Conservation (phyloP, 2,113 vertebrate species). For the Coreoperca whiteheadi region DNA sequence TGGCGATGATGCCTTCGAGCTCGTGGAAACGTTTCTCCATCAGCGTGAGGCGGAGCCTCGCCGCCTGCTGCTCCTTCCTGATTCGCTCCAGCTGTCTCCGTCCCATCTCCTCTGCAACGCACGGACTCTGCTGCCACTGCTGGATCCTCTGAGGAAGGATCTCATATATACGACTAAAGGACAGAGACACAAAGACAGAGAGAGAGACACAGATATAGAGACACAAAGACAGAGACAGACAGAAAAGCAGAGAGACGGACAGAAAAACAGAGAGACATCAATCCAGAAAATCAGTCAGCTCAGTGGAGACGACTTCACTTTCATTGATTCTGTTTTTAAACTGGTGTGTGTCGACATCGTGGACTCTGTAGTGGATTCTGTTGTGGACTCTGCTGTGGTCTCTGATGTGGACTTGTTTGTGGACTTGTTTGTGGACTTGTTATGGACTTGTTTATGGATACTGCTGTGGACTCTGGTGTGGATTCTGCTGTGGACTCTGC, state of each 20-base stretch:
- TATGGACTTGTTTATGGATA: no score
- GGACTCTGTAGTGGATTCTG: no score
- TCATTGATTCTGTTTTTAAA: no score
- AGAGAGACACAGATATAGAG: no score
- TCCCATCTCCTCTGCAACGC: conserved; percentile 93
- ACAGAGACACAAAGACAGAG: not conserved
- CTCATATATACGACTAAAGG: conserved; percentile 92
- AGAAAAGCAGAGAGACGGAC: not conserved
- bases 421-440: no score
- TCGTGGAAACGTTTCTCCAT: conserved; percentile 96
- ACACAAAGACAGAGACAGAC: not conserved
- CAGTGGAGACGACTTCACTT: no score
- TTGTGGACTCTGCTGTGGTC: no score
- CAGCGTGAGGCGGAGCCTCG: conserved; percentile 90
- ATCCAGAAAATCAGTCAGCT: no score
- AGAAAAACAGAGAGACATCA: not conserved
- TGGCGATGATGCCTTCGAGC: conserved; percentile 91
- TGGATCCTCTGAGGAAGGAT: conserved; percentile 96
- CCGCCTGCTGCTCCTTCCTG: conserved; percentile 91
- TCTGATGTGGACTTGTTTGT: no score
- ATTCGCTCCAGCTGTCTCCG: conserved; percentile 93
- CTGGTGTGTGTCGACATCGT: no score
- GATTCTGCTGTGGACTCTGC: no score
- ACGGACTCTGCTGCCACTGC: conserved; percentile 97
- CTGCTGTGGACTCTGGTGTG: no score